These are phyloP conservation scores for Hypothenemus hampei DNA, from an alignment of 1,140 invertebrate genomes.

Conservation along the genomic window DNA sequence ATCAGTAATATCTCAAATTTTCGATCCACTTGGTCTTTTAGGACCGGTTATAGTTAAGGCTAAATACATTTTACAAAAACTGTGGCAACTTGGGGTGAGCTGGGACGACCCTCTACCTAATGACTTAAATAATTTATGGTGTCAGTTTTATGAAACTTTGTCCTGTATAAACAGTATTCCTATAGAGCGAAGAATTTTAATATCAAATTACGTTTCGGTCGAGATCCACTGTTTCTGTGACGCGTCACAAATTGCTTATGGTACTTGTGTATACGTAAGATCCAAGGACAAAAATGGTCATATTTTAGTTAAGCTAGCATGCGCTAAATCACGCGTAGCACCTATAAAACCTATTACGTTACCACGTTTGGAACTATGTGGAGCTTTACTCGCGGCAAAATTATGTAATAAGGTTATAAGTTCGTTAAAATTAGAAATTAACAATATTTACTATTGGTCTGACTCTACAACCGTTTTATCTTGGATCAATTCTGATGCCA, in stretches of 20 bases:
- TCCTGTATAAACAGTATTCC: not conserved
- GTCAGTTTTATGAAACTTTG: not conserved
- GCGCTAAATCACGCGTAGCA: conserved; percentile 12
- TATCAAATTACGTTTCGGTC: not conserved
- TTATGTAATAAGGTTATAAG: not conserved
- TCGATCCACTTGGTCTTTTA: not conserved
- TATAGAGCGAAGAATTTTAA: not conserved
- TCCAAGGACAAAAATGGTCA: not conserved
- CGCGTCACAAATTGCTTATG: conserved; percentile 2
- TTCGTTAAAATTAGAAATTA: not conserved
- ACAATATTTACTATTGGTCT: conserved; percentile 15
- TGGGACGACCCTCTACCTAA: not conserved
- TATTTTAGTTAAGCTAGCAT: not conserved
- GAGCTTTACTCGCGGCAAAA: not conserved
- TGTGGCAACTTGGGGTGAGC: not conserved
- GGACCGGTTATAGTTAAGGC: not conserved
- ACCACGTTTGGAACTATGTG: conserved; percentile 8
- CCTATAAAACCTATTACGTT: conserved; percentile 9
- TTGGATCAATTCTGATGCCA: conserved; percentile 10
- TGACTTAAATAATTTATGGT: too few species aligned
- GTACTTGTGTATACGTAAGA: conserved; percentile 5
- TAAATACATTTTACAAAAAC: not conserved
- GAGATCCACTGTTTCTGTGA: conserved; percentile 2
- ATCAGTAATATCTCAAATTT: too few species aligned
- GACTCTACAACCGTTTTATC: conserved; percentile 29